Conservation (phyloP, 2,113 vertebrate genomes). For the Entomyzon cyanotis region DNA sequence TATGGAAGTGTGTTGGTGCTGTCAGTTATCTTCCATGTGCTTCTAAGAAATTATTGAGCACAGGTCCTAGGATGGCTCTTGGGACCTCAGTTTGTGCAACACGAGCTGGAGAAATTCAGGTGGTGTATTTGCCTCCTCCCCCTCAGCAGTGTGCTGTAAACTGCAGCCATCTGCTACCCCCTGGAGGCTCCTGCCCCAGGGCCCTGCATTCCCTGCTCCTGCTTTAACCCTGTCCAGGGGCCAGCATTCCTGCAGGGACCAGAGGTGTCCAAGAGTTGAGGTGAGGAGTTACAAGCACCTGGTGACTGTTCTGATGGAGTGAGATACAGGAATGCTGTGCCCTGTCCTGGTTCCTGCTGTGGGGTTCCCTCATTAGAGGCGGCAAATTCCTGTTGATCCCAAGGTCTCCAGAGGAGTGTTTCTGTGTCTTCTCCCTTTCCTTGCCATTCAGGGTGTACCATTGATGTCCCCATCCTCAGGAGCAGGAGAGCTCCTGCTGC, state of each 20-base stretch:
- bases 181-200: background rate
- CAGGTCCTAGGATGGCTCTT: background rate
- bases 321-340: background rate
- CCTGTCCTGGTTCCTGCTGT: background rate
- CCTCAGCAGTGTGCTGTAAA: background rate
- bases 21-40: background rate
- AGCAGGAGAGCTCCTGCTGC: background rate
- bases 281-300: background rate
- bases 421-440: background rate
- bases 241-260: background rate
- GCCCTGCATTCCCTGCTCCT: rapidly evolving
- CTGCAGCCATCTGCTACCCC: background rate
- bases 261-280: background rate
- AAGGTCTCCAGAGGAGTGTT: background rate
- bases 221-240: background rate
- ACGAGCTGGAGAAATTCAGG: background rate
- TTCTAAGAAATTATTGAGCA: background rate
- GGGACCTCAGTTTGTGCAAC: background rate
- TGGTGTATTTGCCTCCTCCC: background rate
- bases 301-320: rapidly evolving
- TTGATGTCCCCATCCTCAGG: background rate
- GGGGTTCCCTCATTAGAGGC: rapidly evolving
- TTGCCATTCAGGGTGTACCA: rapidly evolving
- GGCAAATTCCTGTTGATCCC: background rate
- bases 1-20: background rate